phyloP scores from a whole-genome alignment of 1,140 invertebrate species.

The Propsilocerus akamusi region DNA sequence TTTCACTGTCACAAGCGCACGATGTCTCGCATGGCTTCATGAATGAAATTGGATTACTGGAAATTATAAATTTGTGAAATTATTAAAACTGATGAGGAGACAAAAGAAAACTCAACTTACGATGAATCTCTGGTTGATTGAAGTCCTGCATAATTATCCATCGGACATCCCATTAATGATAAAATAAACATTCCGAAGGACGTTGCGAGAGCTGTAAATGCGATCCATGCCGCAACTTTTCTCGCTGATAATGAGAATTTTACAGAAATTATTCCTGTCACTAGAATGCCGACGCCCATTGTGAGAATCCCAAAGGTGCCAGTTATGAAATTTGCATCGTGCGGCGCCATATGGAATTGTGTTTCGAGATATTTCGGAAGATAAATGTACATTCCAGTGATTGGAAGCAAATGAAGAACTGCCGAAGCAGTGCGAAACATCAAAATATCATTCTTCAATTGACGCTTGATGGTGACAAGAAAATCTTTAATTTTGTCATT shows the following conservation, averaged over 20 bases:
- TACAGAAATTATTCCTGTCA: conserved; percentile 69
- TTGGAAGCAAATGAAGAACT: conserved; percentile 75
- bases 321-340: conserved; percentile 78
- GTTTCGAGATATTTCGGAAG: conserved; percentile 85
- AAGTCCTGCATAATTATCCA: conserved; percentile 61
- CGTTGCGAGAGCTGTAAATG: conserved; percentile 68
- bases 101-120: conserved; percentile 10
- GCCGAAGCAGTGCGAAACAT: conserved; percentile 76
- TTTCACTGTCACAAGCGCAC: conserved; percentile 52
- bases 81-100: not conserved
- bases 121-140: conserved; percentile 5
- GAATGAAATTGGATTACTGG: conserved; percentile 25
- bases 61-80: conserved; percentile 5
- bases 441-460: conserved; percentile 76
- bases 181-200: conserved; percentile 68
- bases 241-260: conserved; percentile 63
- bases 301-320: conserved; percentile 81
- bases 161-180: conserved; percentile 78
- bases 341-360: conserved; percentile 73
- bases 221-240: conserved; percentile 80
- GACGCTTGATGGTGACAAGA: conserved; percentile 64
- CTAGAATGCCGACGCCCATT: conserved; percentile 78
- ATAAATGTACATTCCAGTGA: conserved; percentile 82
- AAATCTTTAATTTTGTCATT: conserved; percentile 56
- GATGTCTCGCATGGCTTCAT: conserved; percentile 40